These are phyloP conservation scores for Epinotia bilunana DNA, from an alignment of 2,888 invertebrate species.

Conservation along the genomic window DNA sequence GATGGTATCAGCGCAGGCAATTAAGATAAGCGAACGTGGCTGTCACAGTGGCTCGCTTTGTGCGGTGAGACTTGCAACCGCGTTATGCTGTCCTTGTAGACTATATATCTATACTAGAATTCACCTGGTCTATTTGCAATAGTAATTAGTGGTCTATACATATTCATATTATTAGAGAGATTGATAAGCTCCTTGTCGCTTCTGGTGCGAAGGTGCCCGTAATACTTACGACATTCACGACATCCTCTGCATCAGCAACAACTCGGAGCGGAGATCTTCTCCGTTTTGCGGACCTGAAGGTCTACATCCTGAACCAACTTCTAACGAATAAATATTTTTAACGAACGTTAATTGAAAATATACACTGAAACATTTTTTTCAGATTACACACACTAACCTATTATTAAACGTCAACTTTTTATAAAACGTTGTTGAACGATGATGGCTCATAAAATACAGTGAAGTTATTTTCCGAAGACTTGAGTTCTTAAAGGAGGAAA, in stretches of 20 bases:
- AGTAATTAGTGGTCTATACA: not conserved
- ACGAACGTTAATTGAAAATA: not conserved
- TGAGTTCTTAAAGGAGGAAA: not conserved
- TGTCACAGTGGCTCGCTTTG: constrained; percentile 71
- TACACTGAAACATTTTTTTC: not conserved
- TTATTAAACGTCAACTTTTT: not conserved
- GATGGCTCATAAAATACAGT: not conserved
- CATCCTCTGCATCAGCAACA: not conserved
- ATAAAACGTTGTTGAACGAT: not conserved
- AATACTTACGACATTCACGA: not conserved
- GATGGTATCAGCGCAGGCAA: constrained; percentile 78
- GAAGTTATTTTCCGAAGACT: not conserved
- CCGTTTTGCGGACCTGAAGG: not conserved
- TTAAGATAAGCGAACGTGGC: constrained; percentile 80
- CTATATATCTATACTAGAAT: not conserved
- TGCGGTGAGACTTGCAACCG: constrained; percentile 66
- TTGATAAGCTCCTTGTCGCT: not conserved
- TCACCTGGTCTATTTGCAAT: constrained; percentile 17
- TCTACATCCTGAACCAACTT: not conserved
- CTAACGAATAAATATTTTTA: not conserved
- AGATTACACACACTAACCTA: not conserved
- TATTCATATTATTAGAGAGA: not conserved
- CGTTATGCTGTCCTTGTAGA: constrained; percentile 62
- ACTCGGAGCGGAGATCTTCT: not conserved
- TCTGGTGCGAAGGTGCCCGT: not conserved